These are phyloP conservation scores for Oreochromis mossambicus DNA, from an alignment of 2,797 vertebrate species.

Conservation along the genomic window DNA sequence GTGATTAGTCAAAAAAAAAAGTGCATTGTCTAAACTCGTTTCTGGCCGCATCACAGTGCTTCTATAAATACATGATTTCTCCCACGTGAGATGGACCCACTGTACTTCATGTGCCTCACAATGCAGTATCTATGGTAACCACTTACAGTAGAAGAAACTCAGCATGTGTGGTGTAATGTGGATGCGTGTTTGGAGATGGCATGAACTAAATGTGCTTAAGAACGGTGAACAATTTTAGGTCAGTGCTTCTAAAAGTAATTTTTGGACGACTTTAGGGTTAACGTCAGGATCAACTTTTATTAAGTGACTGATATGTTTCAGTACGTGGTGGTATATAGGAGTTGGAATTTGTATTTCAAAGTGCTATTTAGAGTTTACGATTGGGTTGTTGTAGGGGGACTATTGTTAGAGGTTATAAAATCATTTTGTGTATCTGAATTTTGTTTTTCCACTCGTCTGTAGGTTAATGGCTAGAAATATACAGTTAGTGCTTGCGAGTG, in stretches of 20 bases:
- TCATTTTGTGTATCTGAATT: background rate
- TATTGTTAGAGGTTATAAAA: background rate
- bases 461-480: background rate
- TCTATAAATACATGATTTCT: conserved; percentile 72
- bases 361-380: background rate
- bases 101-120: conserved; percentile 67
- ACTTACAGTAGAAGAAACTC: conserved; percentile 71
- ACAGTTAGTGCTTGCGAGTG: background rate
- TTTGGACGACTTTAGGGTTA: background rate
- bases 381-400: background rate
- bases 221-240: conserved; percentile 4
- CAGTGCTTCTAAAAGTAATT: background rate
- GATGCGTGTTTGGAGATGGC: conserved; percentile 19
- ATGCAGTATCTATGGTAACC: conserved; percentile 75
- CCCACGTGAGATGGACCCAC: conserved; percentile 71
- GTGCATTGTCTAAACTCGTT: conserved; percentile 57
- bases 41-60: conserved; percentile 57
- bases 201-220: conserved; percentile 25
- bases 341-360: background rate
- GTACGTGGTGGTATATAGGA: background rate
- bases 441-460: background rate
- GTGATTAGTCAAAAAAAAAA: conserved; percentile 21
- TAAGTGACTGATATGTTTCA: background rate
- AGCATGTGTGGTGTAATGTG: conserved; percentile 38
- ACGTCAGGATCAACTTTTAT: background rate